phyloP scores from a whole-genome alignment of 1,140 invertebrate species.

The Nasonia vitripennis region DNA sequence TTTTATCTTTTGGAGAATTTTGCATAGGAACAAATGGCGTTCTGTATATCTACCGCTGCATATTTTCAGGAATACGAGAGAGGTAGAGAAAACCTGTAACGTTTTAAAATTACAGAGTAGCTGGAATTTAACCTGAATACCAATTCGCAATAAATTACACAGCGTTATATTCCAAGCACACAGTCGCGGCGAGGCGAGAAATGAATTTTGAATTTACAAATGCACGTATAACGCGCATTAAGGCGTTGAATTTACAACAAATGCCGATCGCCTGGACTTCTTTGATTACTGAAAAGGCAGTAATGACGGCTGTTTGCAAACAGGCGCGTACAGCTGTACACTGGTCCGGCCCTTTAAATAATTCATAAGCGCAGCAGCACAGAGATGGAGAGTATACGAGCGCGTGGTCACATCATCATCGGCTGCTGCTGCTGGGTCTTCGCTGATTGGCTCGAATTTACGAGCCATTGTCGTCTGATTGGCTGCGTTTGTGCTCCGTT shows the following conservation, averaged over 20 bases:
- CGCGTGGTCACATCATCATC: constrained; percentile 67
- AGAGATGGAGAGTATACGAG: constrained; percentile 50
- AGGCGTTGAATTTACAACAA: background rate
- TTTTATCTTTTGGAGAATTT: background rate
- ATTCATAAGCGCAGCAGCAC: constrained; percentile 72
- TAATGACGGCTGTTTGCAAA: constrained; percentile 37
- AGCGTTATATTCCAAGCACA: background rate
- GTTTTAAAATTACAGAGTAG: background rate
- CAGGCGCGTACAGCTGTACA: constrained; percentile 28
- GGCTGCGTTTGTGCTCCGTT: constrained; percentile 70
- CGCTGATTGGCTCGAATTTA: constrained; percentile 73
- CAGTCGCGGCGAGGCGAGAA: background rate
- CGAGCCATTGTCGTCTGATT: constrained; percentile 73
- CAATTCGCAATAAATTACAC: background rate
- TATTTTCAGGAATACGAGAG: background rate
- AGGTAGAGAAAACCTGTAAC: background rate
- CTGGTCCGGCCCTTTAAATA: constrained; percentile 66
- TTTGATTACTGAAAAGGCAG: constrained; percentile 22
- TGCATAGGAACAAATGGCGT: background rate
- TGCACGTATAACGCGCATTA: background rate
- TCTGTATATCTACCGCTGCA: background rate
- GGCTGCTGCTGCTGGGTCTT: constrained; percentile 53
- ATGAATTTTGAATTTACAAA: background rate
- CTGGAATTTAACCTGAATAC: background rate
- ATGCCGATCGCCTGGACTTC: background rate